These are phyloP conservation scores for Lottia scabra DNA, from an alignment of 2,888 invertebrate species.

Conservation along the genomic window DNA sequence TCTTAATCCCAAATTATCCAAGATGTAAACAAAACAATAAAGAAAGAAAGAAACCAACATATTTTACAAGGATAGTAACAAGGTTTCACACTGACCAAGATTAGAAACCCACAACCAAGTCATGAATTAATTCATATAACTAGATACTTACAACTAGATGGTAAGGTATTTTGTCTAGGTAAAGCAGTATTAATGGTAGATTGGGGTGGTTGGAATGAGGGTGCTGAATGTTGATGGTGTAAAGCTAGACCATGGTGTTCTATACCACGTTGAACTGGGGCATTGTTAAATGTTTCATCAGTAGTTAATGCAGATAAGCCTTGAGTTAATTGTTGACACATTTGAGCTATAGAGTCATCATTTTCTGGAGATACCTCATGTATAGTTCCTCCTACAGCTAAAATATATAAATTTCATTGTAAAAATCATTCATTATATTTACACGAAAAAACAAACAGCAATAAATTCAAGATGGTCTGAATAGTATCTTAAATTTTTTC, in stretches of 20 bases:
- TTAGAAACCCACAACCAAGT: no score
- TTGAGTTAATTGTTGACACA: conserved; percentile 82
- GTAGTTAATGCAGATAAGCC: conserved; percentile 80
- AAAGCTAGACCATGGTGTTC: conserved; percentile 30
- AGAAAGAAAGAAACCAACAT: no score
- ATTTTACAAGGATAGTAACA: no score
- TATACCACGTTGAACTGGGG: conserved; percentile 29
- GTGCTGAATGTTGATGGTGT: conserved; percentile 36
- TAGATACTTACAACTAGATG: conserved; percentile 17
- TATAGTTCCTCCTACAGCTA: conserved; percentile 78
- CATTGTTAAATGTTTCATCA: conserved; percentile 71
- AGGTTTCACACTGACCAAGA: no score
- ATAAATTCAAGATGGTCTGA: no score
- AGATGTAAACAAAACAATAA: no score
- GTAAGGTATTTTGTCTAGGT: conserved; percentile 41
- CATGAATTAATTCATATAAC: neutral
- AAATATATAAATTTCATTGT: neutral
- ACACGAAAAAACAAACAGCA: no score
- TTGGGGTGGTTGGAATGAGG: conserved; percentile 28
- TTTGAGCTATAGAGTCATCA: conserved; percentile 77
- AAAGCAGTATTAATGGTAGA: conserved; percentile 37
- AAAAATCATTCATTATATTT: neutral
- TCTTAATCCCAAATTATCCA: no score
- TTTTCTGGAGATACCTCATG: conserved; percentile 79
- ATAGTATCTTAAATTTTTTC: no score